Conservation (phyloP, 2,113 vertebrate species). For the Tragelaphus imberbis region DNA sequence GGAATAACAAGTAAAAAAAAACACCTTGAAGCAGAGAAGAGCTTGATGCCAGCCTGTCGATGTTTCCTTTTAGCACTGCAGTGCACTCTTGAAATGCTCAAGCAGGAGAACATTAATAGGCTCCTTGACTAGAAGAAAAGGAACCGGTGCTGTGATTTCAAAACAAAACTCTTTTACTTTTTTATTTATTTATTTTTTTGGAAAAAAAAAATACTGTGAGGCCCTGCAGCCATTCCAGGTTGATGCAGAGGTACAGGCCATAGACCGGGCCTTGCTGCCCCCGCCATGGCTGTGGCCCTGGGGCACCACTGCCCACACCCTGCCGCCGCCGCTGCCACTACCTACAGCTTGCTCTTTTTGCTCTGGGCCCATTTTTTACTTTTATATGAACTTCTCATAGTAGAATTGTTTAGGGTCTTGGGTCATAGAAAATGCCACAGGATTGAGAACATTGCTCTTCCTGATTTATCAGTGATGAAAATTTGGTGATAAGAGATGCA, state of each 20-base stretch:
- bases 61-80: background rate
- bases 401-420: background rate
- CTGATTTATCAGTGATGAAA: background rate
- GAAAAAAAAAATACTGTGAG: background rate
- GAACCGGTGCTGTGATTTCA: background rate
- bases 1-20: fast-evolving
- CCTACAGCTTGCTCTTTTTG: background rate
- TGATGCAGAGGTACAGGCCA: background rate
- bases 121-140: background rate
- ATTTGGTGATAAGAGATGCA: background rate
- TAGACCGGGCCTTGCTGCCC: background rate
- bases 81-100: background rate
- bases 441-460: background rate
- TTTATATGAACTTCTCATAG: background rate
- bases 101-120: background rate
- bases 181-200: background rate
- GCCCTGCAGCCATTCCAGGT: background rate
- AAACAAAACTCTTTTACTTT: background rate
- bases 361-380: background rate
- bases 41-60: background rate
- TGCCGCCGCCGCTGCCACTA: fast-evolving
- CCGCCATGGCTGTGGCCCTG: fast-evolving
- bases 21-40: background rate
- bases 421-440: background rate
- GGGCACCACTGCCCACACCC: background rate